A percentile compares a stretch with the other conserved stretches of the same genome.
Evolutionary conservation across 2,888 invertebrate species (phyloP).

Genomic region (Ectropis crepuscularia): DNA sequence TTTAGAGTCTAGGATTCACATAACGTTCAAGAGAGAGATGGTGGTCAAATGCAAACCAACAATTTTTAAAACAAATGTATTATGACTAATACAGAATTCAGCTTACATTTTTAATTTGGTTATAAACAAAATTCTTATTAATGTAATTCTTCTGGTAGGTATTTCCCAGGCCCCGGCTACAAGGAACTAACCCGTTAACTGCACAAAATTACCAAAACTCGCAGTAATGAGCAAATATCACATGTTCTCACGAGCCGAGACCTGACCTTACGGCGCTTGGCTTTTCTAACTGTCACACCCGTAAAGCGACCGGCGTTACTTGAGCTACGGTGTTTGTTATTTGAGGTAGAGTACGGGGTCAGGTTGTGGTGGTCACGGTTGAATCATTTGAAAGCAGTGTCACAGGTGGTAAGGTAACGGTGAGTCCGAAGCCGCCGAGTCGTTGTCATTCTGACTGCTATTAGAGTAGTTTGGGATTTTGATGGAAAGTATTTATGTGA

Average conservation of each 20-base stretch:
- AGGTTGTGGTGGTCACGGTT: constrained; percentile 50
- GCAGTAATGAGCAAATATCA: constrained; percentile 48
- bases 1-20: no score
- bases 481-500: neutral
- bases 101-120: no score
- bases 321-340: constrained; percentile 42
- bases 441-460: no score
- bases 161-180: constrained; percentile 5
- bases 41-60: no score
- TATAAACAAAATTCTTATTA: no score
- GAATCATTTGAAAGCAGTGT: constrained; percentile 69
- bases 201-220: constrained; percentile 37
- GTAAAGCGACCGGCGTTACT: constrained; percentile 56
- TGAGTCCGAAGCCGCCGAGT: no score
- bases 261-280: constrained; percentile 67
- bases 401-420: constrained; percentile 48
- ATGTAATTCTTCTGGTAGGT: constrained; percentile 5
- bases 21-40: no score
- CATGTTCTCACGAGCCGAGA: constrained; percentile 74
- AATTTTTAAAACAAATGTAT: no score
- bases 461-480: neutral
- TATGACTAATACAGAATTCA: no score
- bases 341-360: constrained; percentile 39
- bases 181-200: constrained; percentile 34
- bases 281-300: constrained; percentile 74